Base-by-base conservation (phyloP, 2,113 vertebrate species). In the Accipiter cooperii region DNA sequence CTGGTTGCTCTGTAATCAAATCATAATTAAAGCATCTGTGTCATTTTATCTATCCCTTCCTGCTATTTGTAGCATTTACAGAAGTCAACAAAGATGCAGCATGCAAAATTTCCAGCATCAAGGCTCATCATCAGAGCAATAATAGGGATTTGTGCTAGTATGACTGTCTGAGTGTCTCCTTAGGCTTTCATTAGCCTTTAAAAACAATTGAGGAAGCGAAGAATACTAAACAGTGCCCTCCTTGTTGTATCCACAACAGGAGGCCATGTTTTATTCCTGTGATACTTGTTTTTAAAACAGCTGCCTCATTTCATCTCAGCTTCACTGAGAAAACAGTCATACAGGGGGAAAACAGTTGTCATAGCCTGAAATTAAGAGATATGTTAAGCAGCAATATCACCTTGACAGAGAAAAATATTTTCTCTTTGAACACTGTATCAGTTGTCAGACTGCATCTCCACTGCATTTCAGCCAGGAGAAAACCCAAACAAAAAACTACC, bases 11-110 rank as follows among this genome's bases (percentile, higher is more conserved):
- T 84, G 91, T 96, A 97, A 92, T 96, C 96, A 96, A 94, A 96
- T 90, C 90, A 94, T 97, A 96, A 90, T 97, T 96, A 97, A 95
- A 95, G 89, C 96, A 96, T 97, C 92, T 96, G 94, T 91, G 93
- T 70, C 46, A 12, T 93, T 96, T 88, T 85, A 90, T 92, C 91
- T 78, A 89, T 40, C 88, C 80, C 91, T 95, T 95, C 79, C 94
- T 95, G 94, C 93, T 94, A 77, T 87, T 90, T 88, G 87, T 29
- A 73, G 75, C 69, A 11, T 77, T 94, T 79, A 63, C 78, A 93
- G 76, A 61, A 95, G 60, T 77, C 90, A 91, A 47, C 89, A 81
- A 89, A 84, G 80, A 85, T 70, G 71, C 91, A 57, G 77, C 69
- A 93, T 61, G 70, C 69, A 91, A 91, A 93, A 75, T 81, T 73